Evolutionary conservation across 2,797 vertebrate species (phyloP).

Genomic region (Xenops minutus): DNA sequence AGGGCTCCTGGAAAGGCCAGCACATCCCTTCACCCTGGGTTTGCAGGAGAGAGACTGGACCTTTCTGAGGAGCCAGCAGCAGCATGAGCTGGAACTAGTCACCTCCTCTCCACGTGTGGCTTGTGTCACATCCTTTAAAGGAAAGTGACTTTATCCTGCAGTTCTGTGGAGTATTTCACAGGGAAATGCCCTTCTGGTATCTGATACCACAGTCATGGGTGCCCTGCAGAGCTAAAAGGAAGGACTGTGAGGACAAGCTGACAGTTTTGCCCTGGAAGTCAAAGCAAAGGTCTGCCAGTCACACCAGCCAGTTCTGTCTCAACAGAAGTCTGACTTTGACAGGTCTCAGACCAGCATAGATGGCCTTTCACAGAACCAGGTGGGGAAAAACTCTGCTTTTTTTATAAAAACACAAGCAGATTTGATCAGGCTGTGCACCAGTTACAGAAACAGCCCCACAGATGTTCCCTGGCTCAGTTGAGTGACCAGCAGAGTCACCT

Average conservation of each 20-base stretch:
- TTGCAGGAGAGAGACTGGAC: neutral
- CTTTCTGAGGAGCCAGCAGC: neutral
- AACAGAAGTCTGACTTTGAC: neutral
- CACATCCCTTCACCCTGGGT: neutral
- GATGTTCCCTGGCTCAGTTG: neutral
- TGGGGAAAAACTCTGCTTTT: neutral
- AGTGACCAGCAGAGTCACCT: fast-evolving
- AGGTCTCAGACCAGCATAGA: neutral
- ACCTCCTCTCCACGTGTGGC: fast-evolving
- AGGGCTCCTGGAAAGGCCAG: neutral
- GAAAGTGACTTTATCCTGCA: neutral
- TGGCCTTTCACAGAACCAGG: neutral
- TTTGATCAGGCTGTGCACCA: neutral
- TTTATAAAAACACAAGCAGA: neutral
- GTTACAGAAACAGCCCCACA: neutral
- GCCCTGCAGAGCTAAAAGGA: neutral
- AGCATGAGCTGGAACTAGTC: neutral
- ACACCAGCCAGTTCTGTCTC: neutral
- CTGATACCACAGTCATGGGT: fast-evolving
- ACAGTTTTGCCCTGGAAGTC: neutral
- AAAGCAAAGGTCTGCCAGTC: neutral
- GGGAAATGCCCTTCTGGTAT: neutral
- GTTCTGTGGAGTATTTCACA: neutral
- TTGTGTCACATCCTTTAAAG: neutral
- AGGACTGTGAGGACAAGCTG: neutral